These are phyloP conservation scores for Zosterops japonicus DNA, from an alignment of 2,113 vertebrate genomes.

Conservation along the genomic window DNA sequence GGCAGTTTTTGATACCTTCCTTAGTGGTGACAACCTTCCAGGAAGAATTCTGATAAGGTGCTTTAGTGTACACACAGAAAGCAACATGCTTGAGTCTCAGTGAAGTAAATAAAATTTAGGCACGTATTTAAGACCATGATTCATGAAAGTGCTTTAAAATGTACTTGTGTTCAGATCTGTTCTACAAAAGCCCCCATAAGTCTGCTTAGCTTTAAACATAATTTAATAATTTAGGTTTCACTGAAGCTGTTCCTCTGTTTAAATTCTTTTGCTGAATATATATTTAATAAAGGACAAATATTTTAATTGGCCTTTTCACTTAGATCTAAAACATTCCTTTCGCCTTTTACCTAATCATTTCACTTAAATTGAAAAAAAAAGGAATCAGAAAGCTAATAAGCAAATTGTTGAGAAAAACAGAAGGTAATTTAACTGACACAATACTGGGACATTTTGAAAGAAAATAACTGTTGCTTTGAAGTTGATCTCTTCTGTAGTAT, in stretches of 20 bases:
- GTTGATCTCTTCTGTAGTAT: background rate
- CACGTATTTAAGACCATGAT: background rate
- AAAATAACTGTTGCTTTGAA: background rate
- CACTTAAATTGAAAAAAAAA: background rate
- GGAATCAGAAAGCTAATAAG: background rate
- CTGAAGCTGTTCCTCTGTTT: background rate
- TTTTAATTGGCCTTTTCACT: background rate
- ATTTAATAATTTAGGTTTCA: background rate
- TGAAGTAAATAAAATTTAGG: background rate
- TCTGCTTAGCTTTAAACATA: background rate
- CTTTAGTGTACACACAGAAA: background rate
- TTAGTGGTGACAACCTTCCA: background rate
- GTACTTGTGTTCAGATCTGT: background rate
- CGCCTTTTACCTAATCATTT: background rate
- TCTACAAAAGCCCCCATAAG: background rate
- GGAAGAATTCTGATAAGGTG: background rate
- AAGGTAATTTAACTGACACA: background rate
- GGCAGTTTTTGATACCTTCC: background rate
- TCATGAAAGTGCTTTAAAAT: background rate
- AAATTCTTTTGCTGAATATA: background rate
- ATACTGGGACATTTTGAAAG: background rate
- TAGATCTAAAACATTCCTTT: background rate
- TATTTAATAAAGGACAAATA: background rate
- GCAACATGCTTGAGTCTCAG: background rate
- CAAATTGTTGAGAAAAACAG: background rate